Conservation (phyloP, 2,797 vertebrate genomes). For the Oreortyx pictus region DNA sequence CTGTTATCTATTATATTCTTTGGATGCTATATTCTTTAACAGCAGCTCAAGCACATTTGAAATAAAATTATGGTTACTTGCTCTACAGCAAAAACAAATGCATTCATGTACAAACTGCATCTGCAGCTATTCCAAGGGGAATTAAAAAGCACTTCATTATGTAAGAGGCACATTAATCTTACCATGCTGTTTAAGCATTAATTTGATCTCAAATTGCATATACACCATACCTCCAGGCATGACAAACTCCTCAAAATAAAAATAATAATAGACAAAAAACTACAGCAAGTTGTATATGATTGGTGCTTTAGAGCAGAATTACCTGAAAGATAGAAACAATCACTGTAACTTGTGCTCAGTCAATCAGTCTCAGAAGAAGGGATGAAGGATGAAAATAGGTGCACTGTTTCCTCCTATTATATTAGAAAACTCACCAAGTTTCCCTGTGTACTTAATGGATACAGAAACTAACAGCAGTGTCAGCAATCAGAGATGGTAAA, state of each 20-base stretch:
- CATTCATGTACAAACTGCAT: slow-evolving; percentile 33
- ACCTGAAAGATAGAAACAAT: background rate
- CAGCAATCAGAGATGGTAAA: background rate
- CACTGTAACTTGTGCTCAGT: background rate
- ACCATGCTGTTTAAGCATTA: slow-evolving; percentile 13
- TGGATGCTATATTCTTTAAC: background rate
- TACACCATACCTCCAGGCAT: background rate
- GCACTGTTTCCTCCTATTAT: background rate
- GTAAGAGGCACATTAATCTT: slow-evolving; percentile 26
- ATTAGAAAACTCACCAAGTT: background rate
- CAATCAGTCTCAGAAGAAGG: background rate
- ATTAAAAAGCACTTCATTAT: slow-evolving; percentile 28
- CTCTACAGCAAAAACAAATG: background rate
- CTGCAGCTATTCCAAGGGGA: slow-evolving; percentile 16
- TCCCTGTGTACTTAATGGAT: background rate
- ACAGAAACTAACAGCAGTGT: background rate
- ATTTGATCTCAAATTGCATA: slow-evolving; percentile 22
- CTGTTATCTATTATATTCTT: background rate
- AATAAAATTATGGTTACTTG: background rate
- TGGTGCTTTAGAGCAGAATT: background rate
- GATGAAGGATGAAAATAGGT: background rate
- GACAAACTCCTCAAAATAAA: background rate
- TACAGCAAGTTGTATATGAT: background rate
- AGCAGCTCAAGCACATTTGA: background rate
- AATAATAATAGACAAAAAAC: background rate